phyloP scores from a whole-genome alignment of 2,113 vertebrate genomes.

The Myotis davidii region DNA sequence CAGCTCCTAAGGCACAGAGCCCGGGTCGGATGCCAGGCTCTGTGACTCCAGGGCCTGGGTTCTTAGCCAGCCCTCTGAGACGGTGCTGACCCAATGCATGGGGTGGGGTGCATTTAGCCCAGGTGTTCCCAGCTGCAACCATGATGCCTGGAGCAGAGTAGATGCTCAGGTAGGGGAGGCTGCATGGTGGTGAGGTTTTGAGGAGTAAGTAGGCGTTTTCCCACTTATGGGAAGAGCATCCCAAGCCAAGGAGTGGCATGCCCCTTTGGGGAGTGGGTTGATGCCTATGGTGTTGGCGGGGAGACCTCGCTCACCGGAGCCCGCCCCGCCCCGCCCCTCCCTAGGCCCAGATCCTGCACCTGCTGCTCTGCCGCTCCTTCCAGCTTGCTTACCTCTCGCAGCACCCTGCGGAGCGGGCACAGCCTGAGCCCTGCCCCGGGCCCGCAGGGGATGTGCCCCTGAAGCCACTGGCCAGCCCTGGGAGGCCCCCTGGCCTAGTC shows the following conservation, averaged over 20 bases:
- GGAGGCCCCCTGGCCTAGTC: conserved; percentile 59
- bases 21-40: not conserved
- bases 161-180: not conserved
- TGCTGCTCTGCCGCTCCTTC: conserved; percentile 96
- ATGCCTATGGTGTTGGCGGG: not conserved
- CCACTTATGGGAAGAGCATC: not conserved
- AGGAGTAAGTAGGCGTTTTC: not conserved
- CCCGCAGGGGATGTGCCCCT: not conserved
- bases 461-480: conserved; percentile 16
- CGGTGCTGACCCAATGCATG: not conserved
- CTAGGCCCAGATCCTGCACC: conserved; percentile 93
- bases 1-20: not conserved
- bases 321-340: not conserved
- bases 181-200: not conserved
- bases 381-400: conserved; percentile 91
- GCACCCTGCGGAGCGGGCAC: conserved; percentile 90
- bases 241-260: not conserved
- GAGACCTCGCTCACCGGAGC: not conserved
- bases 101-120: not conserved
- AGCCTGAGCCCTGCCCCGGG: not conserved
- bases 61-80: not conserved
- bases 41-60: not conserved
- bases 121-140: not conserved
- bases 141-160: not conserved
- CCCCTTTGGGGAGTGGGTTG: not conserved